A percentile compares a stretch with the other conserved stretches of the same genome.
Evolutionary conservation across 2,797 vertebrate species (phyloP).

Genomic region (Hydrocynus forskahlii): DNA sequence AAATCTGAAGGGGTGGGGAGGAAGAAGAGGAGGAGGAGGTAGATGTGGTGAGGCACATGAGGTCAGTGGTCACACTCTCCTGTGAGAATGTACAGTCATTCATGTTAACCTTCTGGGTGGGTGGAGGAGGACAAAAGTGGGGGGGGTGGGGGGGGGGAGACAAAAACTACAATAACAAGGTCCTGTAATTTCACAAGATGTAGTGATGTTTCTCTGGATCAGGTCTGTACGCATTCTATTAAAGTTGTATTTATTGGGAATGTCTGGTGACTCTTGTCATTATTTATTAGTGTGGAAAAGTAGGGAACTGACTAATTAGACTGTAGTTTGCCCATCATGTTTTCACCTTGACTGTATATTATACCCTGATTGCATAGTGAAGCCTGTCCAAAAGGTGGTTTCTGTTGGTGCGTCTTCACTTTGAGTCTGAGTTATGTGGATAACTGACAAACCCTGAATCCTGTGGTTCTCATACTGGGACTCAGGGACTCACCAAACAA

Average conservation of each 20-base stretch:
- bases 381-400: no score
- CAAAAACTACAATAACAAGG: constrained; percentile 55
- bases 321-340: no score
- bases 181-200: constrained; percentile 81
- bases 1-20: background rate
- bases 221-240: constrained; percentile 82
- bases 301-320: no score
- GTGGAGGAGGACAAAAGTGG: background rate
- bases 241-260: constrained; percentile 85
- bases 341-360: no score
- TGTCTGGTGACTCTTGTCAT: background rate
- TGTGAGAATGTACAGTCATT: constrained; percentile 70
- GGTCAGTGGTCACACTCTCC: constrained; percentile 67
- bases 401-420: no score
- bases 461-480: no score
- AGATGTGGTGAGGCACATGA: constrained; percentile 52
- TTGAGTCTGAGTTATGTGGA: no score
- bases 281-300: background rate
- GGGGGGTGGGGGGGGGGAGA: background rate
- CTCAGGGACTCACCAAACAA: no score
- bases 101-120: constrained; percentile 52
- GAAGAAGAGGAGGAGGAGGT: constrained; percentile 1
- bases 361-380: no score
- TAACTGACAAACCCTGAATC: no score
- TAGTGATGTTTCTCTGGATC: constrained; percentile 83